Conservation (phyloP, 30 jellyfish, hydroid and myxozoan species). For the Pseudorhiza aurosa region DNA sequence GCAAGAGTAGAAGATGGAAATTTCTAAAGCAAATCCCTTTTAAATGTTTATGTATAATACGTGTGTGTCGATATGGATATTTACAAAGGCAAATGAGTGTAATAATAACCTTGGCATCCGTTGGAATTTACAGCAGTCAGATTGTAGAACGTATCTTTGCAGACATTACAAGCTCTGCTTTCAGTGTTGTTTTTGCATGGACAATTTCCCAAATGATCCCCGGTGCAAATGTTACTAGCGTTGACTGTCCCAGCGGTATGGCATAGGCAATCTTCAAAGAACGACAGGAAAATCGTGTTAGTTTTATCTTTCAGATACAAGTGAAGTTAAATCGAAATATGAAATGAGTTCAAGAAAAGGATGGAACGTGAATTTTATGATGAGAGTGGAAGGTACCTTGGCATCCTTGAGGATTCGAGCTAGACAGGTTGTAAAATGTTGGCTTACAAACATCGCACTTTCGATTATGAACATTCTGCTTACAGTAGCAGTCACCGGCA, state of each 20-base stretch:
- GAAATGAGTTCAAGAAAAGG: not conserved
- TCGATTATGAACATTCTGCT: slow-evolving; percentile 69
- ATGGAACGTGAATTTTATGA: not conserved
- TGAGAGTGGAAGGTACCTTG: slow-evolving; percentile 37
- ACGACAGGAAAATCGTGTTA: not conserved
- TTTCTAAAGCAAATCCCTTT: no score
- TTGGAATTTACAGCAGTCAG: slow-evolving; percentile 41
- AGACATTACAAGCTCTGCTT: slow-evolving; percentile 66
- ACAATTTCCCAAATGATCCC: slow-evolving; percentile 67
- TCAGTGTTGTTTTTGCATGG: slow-evolving; percentile 77
- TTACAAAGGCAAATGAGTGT: no score
- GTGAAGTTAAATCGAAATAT: not conserved
- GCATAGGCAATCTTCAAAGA: slow-evolving; percentile 65
- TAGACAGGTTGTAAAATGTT: slow-evolving; percentile 76
- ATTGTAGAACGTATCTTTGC: slow-evolving; percentile 71
- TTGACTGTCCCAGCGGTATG: slow-evolving; percentile 73
- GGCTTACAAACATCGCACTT: slow-evolving; percentile 77
- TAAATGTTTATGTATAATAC: no score
- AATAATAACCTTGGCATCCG: slow-evolving; percentile 75
- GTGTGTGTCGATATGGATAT: no score
- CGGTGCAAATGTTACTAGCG: slow-evolving; percentile 65
- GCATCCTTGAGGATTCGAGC: slow-evolving; percentile 69
- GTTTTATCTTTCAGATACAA: no score
- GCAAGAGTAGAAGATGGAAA: no score
- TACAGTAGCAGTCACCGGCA: slow-evolving; percentile 97